Percentiles rank a stretch among this genome's conserved stretches.
These are phyloP conservation scores for Xanthia icteritia DNA, from an alignment of 2,888 invertebrate species.

Conservation along the genomic window DNA sequence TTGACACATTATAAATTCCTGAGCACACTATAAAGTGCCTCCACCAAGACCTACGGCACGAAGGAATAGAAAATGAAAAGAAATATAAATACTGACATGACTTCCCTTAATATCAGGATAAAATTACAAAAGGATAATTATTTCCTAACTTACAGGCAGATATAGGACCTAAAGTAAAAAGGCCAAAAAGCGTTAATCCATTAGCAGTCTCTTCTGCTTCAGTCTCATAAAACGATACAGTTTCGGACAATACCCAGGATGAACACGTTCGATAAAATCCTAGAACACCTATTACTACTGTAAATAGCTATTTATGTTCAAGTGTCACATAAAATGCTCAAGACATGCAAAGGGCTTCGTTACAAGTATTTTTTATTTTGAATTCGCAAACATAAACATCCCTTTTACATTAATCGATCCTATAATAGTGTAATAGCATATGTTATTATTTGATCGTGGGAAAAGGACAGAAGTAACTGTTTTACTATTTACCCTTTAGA, in stretches of 20 bases:
- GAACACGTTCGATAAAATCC: slow-evolving; percentile 23
- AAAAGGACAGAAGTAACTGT: slow-evolving; percentile 34
- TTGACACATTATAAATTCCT: slow-evolving; percentile 12
- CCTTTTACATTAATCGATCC: slow-evolving; percentile 23
- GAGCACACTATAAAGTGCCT: not conserved
- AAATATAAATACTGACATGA: not conserved
- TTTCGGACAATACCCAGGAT: slow-evolving; percentile 11
- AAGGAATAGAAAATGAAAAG: not conserved
- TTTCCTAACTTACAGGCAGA: not conserved
- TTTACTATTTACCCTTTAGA: slow-evolving; percentile 28
- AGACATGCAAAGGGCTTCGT: slow-evolving; percentile 36
- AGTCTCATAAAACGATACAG: slow-evolving; percentile 8
- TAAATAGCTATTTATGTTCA: slow-evolving; percentile 38
- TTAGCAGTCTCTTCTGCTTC: not conserved
- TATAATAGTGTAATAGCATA: slow-evolving; percentile 13
- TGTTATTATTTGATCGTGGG: slow-evolving; percentile 31
- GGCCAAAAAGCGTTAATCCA: slow-evolving; percentile 2
- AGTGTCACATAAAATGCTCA: slow-evolving; percentile 36
- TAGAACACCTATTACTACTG: slow-evolving; percentile 32
- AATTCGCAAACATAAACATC: slow-evolving; percentile 26
- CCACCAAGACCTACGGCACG: not conserved
- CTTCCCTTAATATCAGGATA: not conserved
- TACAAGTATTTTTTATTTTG: slow-evolving; percentile 54
- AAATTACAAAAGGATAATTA: not conserved
- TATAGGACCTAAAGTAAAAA: not conserved